phyloP scores from a whole-genome alignment of 2,113 vertebrate species.

The Xerus inauris region DNA sequence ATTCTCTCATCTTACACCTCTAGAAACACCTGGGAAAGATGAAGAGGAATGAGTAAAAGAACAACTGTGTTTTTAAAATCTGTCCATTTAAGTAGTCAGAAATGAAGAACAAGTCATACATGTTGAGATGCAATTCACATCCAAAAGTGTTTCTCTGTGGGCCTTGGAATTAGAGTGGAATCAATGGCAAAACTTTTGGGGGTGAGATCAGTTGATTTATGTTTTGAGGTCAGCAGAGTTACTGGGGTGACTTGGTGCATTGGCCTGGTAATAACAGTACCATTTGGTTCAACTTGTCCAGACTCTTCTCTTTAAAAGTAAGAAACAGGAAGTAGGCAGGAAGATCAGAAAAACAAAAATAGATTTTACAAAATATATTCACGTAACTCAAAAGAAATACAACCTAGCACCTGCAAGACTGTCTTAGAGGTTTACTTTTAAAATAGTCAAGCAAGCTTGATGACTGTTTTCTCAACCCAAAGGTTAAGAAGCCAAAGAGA shows the following conservation, averaged over 20 bases:
- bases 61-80: neutral
- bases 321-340: neutral
- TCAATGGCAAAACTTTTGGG: neutral
- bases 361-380: constrained; percentile 35
- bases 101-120: neutral
- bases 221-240: neutral
- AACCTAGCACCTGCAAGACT: neutral
- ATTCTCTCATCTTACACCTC: neutral
- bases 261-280: neutral
- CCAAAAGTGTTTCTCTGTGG: neutral
- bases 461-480: neutral
- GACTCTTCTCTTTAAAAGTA: constrained; percentile 10
- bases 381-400: constrained; percentile 16
- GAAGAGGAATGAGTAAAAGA: neutral
- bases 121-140: neutral
- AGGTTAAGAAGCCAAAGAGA: neutral
- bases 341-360: constrained; percentile 30
- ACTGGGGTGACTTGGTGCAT: neutral
- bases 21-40: neutral
- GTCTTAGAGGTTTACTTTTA: constrained; percentile 24
- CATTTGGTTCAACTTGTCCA: constrained; percentile 20
- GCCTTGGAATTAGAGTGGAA: neutral
- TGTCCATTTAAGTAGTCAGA: constrained; percentile 5
- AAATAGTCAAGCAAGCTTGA: neutral
- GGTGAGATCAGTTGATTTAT: neutral